Evolutionary conservation across 2,888 invertebrate species (phyloP).

Genomic region (Pollenia amentaria): DNA sequence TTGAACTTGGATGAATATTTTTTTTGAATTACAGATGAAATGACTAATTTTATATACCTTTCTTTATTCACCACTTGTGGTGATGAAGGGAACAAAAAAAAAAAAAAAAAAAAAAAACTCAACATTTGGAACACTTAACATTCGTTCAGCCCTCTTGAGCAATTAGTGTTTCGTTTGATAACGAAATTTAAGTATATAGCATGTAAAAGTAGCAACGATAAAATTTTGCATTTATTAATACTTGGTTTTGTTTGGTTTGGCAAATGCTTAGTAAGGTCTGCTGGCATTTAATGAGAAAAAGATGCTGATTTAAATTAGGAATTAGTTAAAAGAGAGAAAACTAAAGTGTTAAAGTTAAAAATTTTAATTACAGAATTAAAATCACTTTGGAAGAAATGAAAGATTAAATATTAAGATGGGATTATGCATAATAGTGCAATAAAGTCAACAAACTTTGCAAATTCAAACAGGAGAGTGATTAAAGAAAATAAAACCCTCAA

Average conservation of each 20-base stretch:
- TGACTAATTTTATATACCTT: too few species aligned
- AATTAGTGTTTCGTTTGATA: conserved; percentile 67
- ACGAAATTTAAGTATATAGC: conserved; percentile 15
- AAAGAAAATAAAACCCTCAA: too few species aligned
- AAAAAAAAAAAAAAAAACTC: background rate
- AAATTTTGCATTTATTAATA: conserved; percentile 44
- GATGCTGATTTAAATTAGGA: conserved; percentile 41
- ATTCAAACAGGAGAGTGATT: too few species aligned
- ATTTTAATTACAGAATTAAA: too few species aligned
- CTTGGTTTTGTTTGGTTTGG: conserved; percentile 49
- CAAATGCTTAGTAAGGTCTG: conserved; percentile 33
- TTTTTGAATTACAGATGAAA: too few species aligned
- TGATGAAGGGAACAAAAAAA: too few species aligned
- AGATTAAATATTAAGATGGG: too few species aligned
- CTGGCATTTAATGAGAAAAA: conserved; percentile 44
- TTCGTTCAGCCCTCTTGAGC: conserved; percentile 49
- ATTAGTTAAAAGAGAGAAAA: background rate
- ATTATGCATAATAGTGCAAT: too few species aligned
- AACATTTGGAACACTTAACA: conserved; percentile 44
- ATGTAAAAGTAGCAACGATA: conserved; percentile 2
- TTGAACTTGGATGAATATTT: too few species aligned
- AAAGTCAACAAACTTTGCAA: too few species aligned
- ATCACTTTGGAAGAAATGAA: too few species aligned
- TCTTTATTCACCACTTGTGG: too few species aligned
- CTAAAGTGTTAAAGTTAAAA: background rate